A percentile compares a stretch with the other conserved stretches of the same genome.
These are phyloP conservation scores for Poeciliopsis gracilis DNA, from an alignment of 2,797 vertebrate species.

Conservation along the genomic window DNA sequence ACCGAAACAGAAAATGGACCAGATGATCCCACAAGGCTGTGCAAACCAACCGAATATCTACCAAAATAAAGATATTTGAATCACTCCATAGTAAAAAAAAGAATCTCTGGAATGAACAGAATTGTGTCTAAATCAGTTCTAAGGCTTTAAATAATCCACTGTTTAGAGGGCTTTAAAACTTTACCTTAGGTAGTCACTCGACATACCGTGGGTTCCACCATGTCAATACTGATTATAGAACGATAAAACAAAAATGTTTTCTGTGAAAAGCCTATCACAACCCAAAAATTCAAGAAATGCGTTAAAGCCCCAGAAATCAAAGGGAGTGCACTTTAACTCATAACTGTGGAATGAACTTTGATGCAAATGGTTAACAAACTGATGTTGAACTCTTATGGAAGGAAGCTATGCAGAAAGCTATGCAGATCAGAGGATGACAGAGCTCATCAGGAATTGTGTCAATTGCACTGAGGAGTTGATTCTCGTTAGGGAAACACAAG, in stretches of 20 bases:
- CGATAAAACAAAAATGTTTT: not conserved
- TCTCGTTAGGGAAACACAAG: constrained; percentile 14
- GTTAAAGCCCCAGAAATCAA: not conserved
- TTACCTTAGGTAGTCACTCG: not conserved
- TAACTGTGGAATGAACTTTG: not conserved
- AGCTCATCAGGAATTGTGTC: not conserved
- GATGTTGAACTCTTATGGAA: not conserved
- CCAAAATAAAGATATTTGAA: not conserved
- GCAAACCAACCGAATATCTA: not conserved
- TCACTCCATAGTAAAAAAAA: not conserved
- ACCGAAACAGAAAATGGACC: not conserved
- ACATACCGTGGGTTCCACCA: not conserved
- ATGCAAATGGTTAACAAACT: not conserved
- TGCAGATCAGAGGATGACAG: not conserved
- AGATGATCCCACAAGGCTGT: not conserved
- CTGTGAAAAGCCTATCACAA: not conserved
- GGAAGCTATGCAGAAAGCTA: not conserved
- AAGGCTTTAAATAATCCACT: not conserved
- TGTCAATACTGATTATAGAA: not conserved
- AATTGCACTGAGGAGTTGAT: not conserved
- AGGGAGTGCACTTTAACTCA: not conserved
- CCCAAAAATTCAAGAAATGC: not conserved
- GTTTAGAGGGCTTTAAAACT: no score
- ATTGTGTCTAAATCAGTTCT: not conserved
- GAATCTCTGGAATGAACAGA: not conserved